These are phyloP conservation scores for Mesocricetus auratus DNA, from an alignment of 2,113 vertebrate species.

Conservation along the genomic window DNA sequence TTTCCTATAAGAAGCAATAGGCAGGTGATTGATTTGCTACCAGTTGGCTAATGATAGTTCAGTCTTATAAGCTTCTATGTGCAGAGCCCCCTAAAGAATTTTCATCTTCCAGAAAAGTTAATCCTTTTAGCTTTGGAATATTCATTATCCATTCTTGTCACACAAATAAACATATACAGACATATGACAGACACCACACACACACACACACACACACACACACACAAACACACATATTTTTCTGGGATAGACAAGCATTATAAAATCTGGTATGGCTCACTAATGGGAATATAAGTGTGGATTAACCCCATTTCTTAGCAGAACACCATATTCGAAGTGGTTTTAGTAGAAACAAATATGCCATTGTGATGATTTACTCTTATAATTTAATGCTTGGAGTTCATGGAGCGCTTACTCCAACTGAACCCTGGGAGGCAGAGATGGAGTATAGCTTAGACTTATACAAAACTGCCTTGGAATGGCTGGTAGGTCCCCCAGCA, in stretches of 20 bases:
- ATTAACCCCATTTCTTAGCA: constrained; percentile 25
- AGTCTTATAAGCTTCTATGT: background rate
- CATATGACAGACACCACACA: background rate
- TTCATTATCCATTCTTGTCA: background rate
- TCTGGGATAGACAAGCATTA: background rate
- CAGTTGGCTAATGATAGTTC: background rate
- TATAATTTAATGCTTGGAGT: constrained; percentile 56
- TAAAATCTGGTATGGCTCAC: constrained; percentile 47
- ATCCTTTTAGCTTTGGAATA: constrained; percentile 58
- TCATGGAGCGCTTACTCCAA: background rate
- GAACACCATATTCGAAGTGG: constrained; percentile 47
- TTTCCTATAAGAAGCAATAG: background rate
- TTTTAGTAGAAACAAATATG: constrained; percentile 72
- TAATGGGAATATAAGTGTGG: constrained; percentile 14
- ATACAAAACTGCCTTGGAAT: background rate
- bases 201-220: background rate
- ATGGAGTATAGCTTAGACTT: background rate
- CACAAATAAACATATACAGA: background rate
- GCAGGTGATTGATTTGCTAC: background rate
- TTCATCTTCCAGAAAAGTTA: constrained; percentile 34
- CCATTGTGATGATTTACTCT: constrained; percentile 52
- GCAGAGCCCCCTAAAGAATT: constrained; percentile 27
- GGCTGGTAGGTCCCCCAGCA: background rate
- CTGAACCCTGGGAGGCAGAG: constrained; percentile 4
- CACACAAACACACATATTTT: background rate